Evolutionary conservation across 2,113 vertebrate genomes (phyloP), one percentile per base, ranked within the genome.

Genomic region (Zosterops borbonicus): DNA sequence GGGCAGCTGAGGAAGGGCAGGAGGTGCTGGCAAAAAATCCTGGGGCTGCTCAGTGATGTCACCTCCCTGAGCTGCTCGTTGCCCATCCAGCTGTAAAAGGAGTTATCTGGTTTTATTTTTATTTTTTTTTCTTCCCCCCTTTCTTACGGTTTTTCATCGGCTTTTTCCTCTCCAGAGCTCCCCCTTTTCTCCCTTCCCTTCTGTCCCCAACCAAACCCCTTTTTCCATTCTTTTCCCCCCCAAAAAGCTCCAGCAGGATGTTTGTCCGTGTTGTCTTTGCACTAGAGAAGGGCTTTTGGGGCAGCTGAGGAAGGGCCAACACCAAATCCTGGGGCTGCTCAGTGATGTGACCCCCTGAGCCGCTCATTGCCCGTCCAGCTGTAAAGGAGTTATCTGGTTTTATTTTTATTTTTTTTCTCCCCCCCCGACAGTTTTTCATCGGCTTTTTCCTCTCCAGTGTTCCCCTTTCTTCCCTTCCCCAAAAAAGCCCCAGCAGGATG

Each of bases 51-150:
- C 94, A 50, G 79, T 65, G 11, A 87, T 92, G 96, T 94, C 97
- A 49, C 87, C 97, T n/a, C 98, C 98, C 96, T 39, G 96, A 93
- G 85, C 96, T 95, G 80, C 97, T 96, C 98, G 75, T 97, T 24
- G 96, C 94, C 97, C 39, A 86, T 95, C 94, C 92, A 94, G 52
- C 91, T 92, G 84, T 33, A 39, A 97, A 88, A n/a, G n/a, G n/a
- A n/a, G n/a, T n/a, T n/a, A n/a, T n/a, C n/a, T n/a, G n/a, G n/a
- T n/a, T n/a, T n/a, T n/a, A n/a, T n/a, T n/a, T n/a, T n/a, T n/a
- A n/a, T n/a, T n/a, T n/a, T n/a, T n/a, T n/a, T n/a, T 35, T 35
- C 35, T 33, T 77, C 88, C 83, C 46, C 87, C 21, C 47, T 31
- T n/a, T n/a, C n/a, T n/a, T n/a, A n/a, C n/a, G 5, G 47, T 37